These are phyloP conservation scores for Gallirallus australis DNA, from an alignment of 2,797 vertebrate species.

Conservation along the genomic window DNA sequence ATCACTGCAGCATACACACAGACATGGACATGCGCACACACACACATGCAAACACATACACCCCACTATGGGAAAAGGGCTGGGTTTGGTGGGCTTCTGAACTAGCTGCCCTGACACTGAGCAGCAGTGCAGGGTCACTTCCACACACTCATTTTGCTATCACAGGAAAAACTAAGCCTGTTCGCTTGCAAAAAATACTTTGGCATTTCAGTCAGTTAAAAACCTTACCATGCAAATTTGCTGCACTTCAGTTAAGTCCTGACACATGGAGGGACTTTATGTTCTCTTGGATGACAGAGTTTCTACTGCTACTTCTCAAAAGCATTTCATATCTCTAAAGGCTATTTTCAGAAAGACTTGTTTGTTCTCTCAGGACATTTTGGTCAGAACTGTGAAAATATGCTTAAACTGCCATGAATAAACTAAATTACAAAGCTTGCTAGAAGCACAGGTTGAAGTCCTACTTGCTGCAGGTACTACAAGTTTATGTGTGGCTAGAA, in stretches of 20 bases:
- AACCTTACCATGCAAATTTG: not conserved
- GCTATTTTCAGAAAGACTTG: not conserved
- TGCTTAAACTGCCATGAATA: not conserved
- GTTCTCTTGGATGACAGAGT: not conserved
- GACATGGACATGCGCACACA: too few species aligned
- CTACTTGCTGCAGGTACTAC: not conserved
- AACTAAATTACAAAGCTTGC: not conserved
- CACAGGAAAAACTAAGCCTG: not conserved
- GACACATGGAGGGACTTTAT: not conserved
- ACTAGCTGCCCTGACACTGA: fast-evolving
- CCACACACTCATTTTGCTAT: not conserved
- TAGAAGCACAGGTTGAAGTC: not conserved
- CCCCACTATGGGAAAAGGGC: not conserved
- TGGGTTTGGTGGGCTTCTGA: not conserved
- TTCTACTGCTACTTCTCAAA: not conserved
- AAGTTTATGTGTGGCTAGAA: not conserved
- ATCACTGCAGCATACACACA: not conserved
- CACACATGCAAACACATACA: too few species aligned
- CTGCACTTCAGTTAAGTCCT: not conserved
- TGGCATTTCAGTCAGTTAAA: not conserved
- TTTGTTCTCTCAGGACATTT: not conserved
- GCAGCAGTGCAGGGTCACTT: not conserved
- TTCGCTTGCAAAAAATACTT: not conserved
- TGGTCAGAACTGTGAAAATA: not conserved
- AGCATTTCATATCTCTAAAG: not conserved